These are phyloP conservation scores for Capromys pilorides DNA, from an alignment of 2,797 vertebrate genomes.

Conservation along the genomic window DNA sequence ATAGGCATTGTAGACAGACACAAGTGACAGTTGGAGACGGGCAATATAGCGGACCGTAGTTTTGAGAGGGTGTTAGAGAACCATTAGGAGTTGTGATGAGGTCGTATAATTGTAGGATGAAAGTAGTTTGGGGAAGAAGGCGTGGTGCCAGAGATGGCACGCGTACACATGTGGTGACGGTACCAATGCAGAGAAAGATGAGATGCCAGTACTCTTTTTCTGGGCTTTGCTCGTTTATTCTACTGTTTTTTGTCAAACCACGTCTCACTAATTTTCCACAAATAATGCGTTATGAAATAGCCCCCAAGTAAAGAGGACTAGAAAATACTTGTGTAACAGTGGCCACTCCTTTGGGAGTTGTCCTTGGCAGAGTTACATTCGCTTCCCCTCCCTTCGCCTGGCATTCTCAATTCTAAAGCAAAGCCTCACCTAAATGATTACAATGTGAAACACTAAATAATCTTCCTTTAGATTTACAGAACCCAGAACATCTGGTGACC, in stretches of 20 bases:
- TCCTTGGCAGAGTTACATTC: background rate
- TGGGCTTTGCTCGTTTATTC: background rate
- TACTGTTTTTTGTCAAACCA: background rate
- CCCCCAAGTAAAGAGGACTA: background rate
- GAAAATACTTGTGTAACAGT: background rate
- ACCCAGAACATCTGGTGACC: background rate
- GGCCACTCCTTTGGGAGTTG: background rate
- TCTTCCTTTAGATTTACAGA: background rate
- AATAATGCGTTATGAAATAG: conserved; percentile 31
- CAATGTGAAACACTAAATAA: background rate
- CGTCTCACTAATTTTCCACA: background rate
- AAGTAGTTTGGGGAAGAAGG: too few species aligned
- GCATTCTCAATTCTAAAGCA: background rate
- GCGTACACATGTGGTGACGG: background rate
- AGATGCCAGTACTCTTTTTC: background rate
- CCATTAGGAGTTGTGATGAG: background rate
- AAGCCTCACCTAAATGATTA: background rate
- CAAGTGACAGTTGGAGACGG: background rate
- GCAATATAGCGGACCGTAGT: background rate
- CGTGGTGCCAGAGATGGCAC: background rate
- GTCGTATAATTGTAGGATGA: background rate
- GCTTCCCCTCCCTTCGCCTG: background rate
- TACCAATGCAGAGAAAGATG: background rate
- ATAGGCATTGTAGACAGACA: background rate
- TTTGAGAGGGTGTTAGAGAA: background rate